Evolutionary conservation across 2,888 invertebrate genomes (phyloP), one percentile per base, ranked within the genome.

Genomic region (Agrochola macilenta): DNA sequence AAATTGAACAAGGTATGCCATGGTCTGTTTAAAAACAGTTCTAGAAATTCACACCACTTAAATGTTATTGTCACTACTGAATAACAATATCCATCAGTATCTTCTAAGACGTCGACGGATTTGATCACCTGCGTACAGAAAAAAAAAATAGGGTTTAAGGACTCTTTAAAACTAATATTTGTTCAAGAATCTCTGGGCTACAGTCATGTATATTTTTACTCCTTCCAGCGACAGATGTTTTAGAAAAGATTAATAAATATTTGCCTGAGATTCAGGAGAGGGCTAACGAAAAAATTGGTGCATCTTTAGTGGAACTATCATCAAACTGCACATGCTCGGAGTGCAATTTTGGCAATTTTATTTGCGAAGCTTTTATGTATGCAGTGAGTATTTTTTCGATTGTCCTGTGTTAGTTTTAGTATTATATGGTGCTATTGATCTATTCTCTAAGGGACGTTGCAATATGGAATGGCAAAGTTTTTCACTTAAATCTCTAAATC

Each of bases 1-100:
- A 96, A 60, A 93, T 98, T 46, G 95, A 94, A 82, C 97, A 98
- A 97, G 98, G 98, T 98, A 91, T 49, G 26, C 17, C 23, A 35
- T 0, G 0, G 5, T 17, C 4, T 64, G 23, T 5, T 23, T 49
- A 23, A 46, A 20, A 5, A 49, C 23, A 5, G 23, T 68, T 30
- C 30, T 14, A 66, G 8, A 66, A 49, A 52, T 17, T 30, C 5
- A 9, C 2, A 68, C n/a, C 17, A n/a, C 17, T n/a, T 35, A 11
- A 17, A 52, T 52, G 5, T n/a, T 9, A 52, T 35, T 7, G 9
- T 17, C 11, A 35, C 7, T 54, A 3, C 17, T 17, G 9, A 68
- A 23, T 52, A 35, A 9, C 9, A 14, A 68, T 11, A 52, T 17
- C 17, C 14, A 49, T 5, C 14, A 17, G 5, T 4, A 8, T 12